phyloP scores from a whole-genome alignment of 2,797 vertebrate genomes.

The Poecilia velifera region DNA sequence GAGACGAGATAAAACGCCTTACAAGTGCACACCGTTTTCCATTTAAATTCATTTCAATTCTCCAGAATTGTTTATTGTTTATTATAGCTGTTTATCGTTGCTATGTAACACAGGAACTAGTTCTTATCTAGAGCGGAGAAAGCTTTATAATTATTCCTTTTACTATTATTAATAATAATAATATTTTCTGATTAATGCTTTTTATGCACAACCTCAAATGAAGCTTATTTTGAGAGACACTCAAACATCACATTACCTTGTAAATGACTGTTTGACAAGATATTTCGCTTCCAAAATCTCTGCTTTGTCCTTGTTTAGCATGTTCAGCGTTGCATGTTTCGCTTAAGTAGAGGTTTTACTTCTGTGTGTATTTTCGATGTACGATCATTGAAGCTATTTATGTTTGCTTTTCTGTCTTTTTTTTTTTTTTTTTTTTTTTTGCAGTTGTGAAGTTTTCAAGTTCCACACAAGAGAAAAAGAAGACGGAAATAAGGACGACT shows the following conservation, averaged over 20 bases:
- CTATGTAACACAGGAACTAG: not conserved
- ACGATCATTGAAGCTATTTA: not conserved
- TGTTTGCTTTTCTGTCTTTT: conserved; percentile 30
- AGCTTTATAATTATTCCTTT: not conserved
- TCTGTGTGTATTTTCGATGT: not conserved
- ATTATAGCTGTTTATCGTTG: not conserved
- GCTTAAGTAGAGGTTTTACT: not conserved
- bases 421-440: conserved; percentile 54
- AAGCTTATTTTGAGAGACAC: not conserved
- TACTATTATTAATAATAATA: not conserved
- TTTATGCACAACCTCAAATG: not conserved
- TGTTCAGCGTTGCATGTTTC: conserved; percentile 10
- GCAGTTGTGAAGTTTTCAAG: conserved; percentile 63
- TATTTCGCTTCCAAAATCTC: not conserved
- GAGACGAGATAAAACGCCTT: not conserved
- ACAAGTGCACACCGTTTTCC: not conserved
- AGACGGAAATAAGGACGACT: conserved; percentile 20
- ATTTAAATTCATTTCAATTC: not conserved
- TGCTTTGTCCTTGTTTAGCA: conserved; percentile 7
- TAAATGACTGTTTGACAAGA: not conserved
- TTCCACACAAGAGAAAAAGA: conserved; percentile 2
- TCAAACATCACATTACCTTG: not conserved
- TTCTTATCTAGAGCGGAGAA: not conserved
- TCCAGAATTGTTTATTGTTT: not conserved
- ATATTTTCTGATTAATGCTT: not conserved